Conservation (phyloP, 2,888 invertebrate genomes). For the Andrena hattorfiana region DNA sequence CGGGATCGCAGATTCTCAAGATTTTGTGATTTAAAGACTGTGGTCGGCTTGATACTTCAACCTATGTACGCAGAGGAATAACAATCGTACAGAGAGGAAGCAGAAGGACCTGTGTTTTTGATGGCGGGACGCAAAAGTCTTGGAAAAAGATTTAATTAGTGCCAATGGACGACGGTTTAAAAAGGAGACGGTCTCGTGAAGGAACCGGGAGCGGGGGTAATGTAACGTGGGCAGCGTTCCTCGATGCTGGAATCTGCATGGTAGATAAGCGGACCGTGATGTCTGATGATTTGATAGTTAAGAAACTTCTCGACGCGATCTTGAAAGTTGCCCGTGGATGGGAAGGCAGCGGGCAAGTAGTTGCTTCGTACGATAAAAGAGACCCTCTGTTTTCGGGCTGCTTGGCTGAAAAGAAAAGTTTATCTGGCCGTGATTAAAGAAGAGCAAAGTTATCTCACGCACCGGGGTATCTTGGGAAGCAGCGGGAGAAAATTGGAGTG, state of each 20-base stretch:
- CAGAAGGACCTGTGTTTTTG: too few relatives aligned
- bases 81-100: too few relatives aligned
- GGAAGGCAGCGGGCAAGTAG: background rate
- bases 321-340: background rate
- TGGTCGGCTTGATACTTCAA: too few relatives aligned
- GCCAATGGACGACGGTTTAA: background rate
- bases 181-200: background rate
- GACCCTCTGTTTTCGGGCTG: slow-evolving; percentile 43
- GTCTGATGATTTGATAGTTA: slow-evolving; percentile 50
- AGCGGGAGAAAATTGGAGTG: slow-evolving; percentile 23
- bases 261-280: slow-evolving; percentile 41
- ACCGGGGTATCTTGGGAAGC: slow-evolving; percentile 16
- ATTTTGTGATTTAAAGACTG: too few relatives aligned
- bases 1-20: too few relatives aligned
- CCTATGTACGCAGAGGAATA: too few relatives aligned
- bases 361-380: slow-evolving; percentile 30
- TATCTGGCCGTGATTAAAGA: slow-evolving; percentile 53
- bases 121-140: too few relatives aligned
- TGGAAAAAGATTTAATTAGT: slow-evolving; percentile 39
- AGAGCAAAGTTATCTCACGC: slow-evolving; percentile 51
- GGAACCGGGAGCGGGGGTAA: background rate
- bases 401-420: slow-evolving; percentile 46
- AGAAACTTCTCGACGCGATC: slow-evolving; percentile 35
- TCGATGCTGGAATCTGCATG: slow-evolving; percentile 8
- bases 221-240: background rate